Evolutionary conservation across 2,888 invertebrate species (phyloP).

Genomic region (Gibbula magus): DNA sequence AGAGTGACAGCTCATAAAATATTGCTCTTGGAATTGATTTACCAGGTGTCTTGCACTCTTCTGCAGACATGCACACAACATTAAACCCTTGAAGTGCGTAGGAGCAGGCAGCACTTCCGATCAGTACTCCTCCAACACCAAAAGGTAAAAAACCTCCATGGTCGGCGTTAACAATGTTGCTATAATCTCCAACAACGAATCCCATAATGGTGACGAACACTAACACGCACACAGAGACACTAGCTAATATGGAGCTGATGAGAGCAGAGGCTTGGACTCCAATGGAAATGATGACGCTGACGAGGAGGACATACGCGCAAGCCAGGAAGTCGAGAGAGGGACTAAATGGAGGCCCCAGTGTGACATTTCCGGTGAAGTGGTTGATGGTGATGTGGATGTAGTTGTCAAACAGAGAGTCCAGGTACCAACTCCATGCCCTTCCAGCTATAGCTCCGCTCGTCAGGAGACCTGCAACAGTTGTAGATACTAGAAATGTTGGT

Average conservation of each 20-base stretch:
- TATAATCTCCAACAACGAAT: conserved; percentile 86
- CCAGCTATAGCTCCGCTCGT: conserved; percentile 51
- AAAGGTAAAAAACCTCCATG: conserved; percentile 68
- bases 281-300: conserved; percentile 73
- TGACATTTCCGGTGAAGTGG: conserved; percentile 42
- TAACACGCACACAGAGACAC: conserved; percentile 71
- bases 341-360: conserved; percentile 51
- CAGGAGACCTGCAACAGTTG: conserved; percentile 40
- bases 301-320: conserved; percentile 73
- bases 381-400: conserved; percentile 52
- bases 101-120: conserved; percentile 75
- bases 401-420: conserved; percentile 66
- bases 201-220: conserved; percentile 79
- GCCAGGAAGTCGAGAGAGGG: conserved; percentile 75
- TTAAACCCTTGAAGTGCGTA: conserved; percentile 76
- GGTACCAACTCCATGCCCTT: conserved; percentile 75
- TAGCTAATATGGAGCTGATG: conserved; percentile 72
- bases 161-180: conserved; percentile 83
- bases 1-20: conserved; percentile 55
- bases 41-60: conserved; percentile 73
- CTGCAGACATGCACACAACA: conserved; percentile 74
- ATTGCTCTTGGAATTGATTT: conserved; percentile 74
- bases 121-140: conserved; percentile 69
- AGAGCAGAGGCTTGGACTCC: conserved; percentile 73
- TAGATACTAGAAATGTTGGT: too few species aligned